Percentiles rank a stretch among this genome's conserved stretches.
Evolutionary conservation across 2,113 vertebrate genomes (phyloP).

Genomic region (Pampusana beccarii): DNA sequence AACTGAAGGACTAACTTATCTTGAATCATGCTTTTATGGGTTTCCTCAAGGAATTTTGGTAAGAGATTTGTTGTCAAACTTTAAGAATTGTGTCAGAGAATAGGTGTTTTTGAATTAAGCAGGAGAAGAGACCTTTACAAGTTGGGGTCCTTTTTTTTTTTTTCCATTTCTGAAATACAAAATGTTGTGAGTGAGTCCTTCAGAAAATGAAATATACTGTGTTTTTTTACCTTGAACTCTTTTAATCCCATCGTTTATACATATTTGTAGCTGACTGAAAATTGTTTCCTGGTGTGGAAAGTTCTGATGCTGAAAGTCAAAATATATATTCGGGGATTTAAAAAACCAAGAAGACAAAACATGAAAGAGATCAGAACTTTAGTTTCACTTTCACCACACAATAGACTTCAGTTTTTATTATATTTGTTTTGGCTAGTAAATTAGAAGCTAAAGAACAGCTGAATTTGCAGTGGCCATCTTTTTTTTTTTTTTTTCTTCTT

Average conservation of each 20-base stretch:
- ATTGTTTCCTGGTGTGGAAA: neutral
- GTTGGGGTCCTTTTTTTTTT: neutral
- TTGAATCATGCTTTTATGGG: neutral
- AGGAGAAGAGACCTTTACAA: neutral
- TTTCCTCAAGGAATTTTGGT: neutral
- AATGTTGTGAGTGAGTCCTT: neutral
- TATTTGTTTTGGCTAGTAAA: neutral
- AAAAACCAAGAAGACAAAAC: neutral
- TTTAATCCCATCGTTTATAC: neutral
- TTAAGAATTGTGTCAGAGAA: neutral
- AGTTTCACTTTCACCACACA: neutral
- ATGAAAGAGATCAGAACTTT: neutral
- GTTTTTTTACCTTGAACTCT: neutral
- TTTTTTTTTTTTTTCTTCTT: neutral
- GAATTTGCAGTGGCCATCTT: neutral
- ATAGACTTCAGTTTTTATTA: neutral
- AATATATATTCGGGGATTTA: neutral
- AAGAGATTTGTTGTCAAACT: neutral
- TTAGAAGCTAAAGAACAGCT: neutral
- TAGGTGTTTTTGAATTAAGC: neutral
- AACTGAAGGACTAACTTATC: neutral
- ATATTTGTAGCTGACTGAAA: neutral
- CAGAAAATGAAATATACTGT: neutral
- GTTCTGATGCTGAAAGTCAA: neutral
- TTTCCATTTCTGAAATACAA: rapidly evolving